Evolutionary conservation across 1,140 invertebrate genomes (phyloP).

Genomic region (Meteorus sp.): DNA sequence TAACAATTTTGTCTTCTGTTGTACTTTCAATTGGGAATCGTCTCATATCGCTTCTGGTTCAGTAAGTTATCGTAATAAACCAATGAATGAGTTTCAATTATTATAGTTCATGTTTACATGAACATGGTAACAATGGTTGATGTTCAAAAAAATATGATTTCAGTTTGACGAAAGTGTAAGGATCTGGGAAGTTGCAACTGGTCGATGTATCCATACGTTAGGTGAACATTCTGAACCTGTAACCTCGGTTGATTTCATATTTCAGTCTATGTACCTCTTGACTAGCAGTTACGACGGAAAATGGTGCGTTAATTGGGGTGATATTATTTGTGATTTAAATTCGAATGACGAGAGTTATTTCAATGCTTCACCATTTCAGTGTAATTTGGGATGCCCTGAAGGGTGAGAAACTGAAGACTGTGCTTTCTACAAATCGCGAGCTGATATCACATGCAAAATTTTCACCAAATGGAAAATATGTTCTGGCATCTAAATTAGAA

Average conservation of each 20-base stretch:
- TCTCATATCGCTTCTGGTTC: not conserved
- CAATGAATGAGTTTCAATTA: not conserved
- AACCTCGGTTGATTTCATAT: not conserved
- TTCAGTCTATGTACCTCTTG: not conserved
- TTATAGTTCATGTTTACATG: not conserved
- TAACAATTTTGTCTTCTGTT: not conserved
- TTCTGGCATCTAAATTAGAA: not conserved
- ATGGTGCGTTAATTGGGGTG: not conserved
- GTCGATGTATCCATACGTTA: not conserved
- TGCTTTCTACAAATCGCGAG: not conserved
- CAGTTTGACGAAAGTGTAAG: not conserved
- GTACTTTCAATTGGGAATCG: not conserved
- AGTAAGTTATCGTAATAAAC: not conserved
- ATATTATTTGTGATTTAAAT: not conserved
- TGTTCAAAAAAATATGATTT: not conserved
- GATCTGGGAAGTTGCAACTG: not conserved
- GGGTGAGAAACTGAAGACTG: not conserved
- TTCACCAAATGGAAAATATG: not conserved
- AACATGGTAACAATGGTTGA: too few species aligned
- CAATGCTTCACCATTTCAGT: not conserved
- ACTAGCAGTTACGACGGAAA: not conserved
- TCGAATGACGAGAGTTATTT: not conserved
- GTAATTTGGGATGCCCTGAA: not conserved
- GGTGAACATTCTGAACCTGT: not conserved
- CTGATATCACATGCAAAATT: not conserved